A percentile compares a stretch with the other conserved stretches of the same genome.
Conservation (phyloP, 2,888 invertebrate species). For the Arrhopalites spinosus region DNA sequence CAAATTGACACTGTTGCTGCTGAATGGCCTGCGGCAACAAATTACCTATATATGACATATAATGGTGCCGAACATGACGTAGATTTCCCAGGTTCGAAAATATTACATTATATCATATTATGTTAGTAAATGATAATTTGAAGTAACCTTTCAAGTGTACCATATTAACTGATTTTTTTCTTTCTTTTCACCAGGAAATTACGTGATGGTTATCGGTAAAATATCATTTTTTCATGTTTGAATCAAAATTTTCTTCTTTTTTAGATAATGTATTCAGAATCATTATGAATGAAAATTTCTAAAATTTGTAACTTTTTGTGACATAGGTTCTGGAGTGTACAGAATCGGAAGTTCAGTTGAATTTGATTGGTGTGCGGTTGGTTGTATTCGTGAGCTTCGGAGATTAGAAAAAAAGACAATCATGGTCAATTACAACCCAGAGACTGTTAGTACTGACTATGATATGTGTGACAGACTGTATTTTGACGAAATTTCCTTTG, state of each 20-base stretch:
- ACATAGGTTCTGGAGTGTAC: slow-evolving; percentile 83
- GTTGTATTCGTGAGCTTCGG: slow-evolving; percentile 88
- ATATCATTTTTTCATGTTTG: background rate
- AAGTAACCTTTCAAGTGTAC: too few relatives aligned
- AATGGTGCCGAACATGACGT: slow-evolving; percentile 84
- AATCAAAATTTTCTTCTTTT: too few relatives aligned
- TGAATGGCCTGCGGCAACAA: slow-evolving; percentile 98
- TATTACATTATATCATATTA: too few relatives aligned
- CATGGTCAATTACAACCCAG: slow-evolving; percentile 98
- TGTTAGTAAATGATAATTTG: too few relatives aligned
- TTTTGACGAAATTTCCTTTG: slow-evolving; percentile 99
- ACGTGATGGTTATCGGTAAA: slow-evolving; percentile 82
- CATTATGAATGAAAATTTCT: too few relatives aligned
- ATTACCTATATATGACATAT: slow-evolving; percentile 98
- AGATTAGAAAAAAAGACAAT: slow-evolving; percentile 88
- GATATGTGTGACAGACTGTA: slow-evolving; percentile 99
- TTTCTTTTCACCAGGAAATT: too few relatives aligned
- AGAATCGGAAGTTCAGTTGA: slow-evolving; percentile 99
- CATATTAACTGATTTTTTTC: too few relatives aligned
- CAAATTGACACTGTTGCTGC: slow-evolving; percentile 99
- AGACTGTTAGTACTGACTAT: slow-evolving; percentile 99
- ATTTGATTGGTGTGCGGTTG: slow-evolving; percentile 99
- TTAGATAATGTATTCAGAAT: too few relatives aligned
- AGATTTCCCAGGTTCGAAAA: slow-evolving; percentile 70
- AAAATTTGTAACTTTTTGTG: slow-evolving; percentile 25